A percentile compares a stretch with the other conserved stretches of the same genome.
Evolutionary conservation across 2,797 vertebrate species (phyloP).

Genomic region (Myotis findleyi): DNA sequence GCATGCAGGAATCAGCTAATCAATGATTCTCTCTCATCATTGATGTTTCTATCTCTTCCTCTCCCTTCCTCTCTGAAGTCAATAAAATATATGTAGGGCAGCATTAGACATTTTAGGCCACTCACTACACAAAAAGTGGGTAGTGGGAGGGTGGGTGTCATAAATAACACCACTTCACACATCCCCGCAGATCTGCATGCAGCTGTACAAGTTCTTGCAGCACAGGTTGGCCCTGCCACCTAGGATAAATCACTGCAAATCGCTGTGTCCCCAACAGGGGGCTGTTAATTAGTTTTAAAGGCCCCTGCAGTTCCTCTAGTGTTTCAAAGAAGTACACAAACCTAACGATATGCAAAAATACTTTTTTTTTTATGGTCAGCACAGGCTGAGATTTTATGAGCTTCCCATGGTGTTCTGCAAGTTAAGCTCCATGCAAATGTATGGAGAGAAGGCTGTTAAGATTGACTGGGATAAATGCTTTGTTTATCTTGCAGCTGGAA

Average conservation of each 20-base stretch:
- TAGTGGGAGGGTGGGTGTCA: background rate
- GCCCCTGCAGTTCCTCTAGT: conserved; percentile 51
- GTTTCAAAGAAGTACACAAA: conserved; percentile 63
- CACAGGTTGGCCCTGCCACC: background rate
- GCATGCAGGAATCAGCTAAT: too few relatives aligned
- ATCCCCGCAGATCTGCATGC: conserved; percentile 3
- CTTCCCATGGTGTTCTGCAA: conserved; percentile 67
- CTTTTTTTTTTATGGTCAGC: conserved; percentile 67
- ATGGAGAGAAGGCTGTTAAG: conserved; percentile 67
- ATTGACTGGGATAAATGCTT: conserved; percentile 63
- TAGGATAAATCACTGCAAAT: conserved; percentile 69
- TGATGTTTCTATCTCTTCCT: too few relatives aligned
- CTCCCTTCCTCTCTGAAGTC: too few relatives aligned
- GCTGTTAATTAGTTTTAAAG: conserved; percentile 80
- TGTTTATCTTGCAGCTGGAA: conserved; percentile 61
- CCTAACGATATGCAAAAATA: conserved; percentile 54
- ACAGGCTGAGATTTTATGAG: conserved; percentile 80
- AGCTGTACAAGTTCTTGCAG: background rate
- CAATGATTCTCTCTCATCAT: too few relatives aligned
- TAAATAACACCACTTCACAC: conserved; percentile 55
- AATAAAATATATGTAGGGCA: too few relatives aligned
- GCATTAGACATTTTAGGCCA: conserved; percentile 18
- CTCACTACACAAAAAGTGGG: background rate
- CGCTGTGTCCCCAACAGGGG: conserved; percentile 48
- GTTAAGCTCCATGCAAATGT: conserved; percentile 75